phyloP scores from a whole-genome alignment of 2,113 vertebrate species.

The Cacatua alba region DNA sequence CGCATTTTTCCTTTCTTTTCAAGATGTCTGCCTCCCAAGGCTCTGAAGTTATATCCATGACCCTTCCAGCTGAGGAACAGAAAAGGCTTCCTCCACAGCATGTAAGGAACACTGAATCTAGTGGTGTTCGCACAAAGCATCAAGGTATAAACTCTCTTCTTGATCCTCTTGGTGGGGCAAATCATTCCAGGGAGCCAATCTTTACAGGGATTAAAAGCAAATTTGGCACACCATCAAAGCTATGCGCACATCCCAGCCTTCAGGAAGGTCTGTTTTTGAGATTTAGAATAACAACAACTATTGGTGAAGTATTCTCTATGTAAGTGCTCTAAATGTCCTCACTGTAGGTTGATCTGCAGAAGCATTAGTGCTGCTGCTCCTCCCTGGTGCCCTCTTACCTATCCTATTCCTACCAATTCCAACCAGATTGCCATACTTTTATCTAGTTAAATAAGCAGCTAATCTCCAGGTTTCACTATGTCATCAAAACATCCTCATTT shows the following conservation, averaged over 20 bases:
- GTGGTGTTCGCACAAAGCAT: not conserved
- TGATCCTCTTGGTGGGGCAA: not conserved
- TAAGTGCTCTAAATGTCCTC: too few relatives aligned
- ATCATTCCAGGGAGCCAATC: not conserved
- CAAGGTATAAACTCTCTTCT: rapidly evolving
- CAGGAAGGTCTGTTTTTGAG: not conserved
- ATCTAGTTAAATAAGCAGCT: not conserved
- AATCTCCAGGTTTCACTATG: not conserved
- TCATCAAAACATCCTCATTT: not conserved
- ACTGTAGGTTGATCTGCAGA: not conserved
- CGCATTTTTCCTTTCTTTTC: not conserved
- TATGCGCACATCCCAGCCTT: too few relatives aligned
- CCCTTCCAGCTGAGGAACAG: not conserved
- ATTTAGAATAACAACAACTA: not conserved
- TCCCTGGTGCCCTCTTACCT: not conserved
- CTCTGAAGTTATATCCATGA: not conserved
- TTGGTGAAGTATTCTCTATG: not conserved
- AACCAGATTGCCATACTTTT: rapidly evolving
- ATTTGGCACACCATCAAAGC: not conserved
- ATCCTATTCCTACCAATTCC: not conserved
- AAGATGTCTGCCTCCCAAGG: not conserved
- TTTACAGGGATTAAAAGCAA: not conserved
- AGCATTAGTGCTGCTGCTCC: not conserved
- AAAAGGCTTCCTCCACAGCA: not conserved
- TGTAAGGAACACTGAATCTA: not conserved